phyloP scores from a whole-genome alignment of 2,888 invertebrate genomes.

The Drosophila formosana region DNA sequence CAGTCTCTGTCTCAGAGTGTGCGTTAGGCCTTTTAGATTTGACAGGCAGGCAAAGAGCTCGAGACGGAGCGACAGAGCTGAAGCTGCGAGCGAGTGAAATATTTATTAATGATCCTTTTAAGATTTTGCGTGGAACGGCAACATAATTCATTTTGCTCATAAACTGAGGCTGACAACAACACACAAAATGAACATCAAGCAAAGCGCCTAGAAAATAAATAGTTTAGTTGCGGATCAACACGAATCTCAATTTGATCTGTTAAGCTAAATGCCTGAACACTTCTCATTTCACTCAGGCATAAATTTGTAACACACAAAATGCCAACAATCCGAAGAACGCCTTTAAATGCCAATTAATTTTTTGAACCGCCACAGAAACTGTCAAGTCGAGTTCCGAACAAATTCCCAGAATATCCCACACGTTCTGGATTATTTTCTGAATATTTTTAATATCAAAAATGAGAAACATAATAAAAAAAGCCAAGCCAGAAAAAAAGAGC shows the following conservation, averaged over 20 bases:
- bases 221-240: conserved; percentile 15
- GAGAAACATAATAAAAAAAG: conserved; percentile 21
- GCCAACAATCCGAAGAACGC: conserved; percentile 49
- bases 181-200: neutral
- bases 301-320: conserved; percentile 40
- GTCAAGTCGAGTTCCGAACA: conserved; percentile 49
- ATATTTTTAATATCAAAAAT: conserved; percentile 59
- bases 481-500: conserved; percentile 16
- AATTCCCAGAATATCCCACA: conserved; percentile 63
- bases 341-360: conserved; percentile 76
- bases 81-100: conserved; percentile 49
- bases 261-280: conserved; percentile 1
- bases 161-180: conserved; percentile 65
- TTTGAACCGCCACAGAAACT: conserved; percentile 53
- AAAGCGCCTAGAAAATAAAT: conserved; percentile 14
- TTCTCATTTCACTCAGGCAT: conserved; percentile 21
- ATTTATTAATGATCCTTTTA: conserved; percentile 84
- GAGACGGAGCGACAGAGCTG: conserved; percentile 14
- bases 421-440: conserved; percentile 43
- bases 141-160: conserved; percentile 84
- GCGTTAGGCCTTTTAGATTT: conserved; percentile 50
- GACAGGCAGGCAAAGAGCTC: conserved; percentile 47
- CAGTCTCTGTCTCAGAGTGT: conserved; percentile 19
- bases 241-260: conserved; percentile 2
- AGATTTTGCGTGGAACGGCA: conserved; percentile 82